Evolutionary conservation across 2,797 vertebrate genomes (phyloP).

Genomic region (Periparus ater): DNA sequence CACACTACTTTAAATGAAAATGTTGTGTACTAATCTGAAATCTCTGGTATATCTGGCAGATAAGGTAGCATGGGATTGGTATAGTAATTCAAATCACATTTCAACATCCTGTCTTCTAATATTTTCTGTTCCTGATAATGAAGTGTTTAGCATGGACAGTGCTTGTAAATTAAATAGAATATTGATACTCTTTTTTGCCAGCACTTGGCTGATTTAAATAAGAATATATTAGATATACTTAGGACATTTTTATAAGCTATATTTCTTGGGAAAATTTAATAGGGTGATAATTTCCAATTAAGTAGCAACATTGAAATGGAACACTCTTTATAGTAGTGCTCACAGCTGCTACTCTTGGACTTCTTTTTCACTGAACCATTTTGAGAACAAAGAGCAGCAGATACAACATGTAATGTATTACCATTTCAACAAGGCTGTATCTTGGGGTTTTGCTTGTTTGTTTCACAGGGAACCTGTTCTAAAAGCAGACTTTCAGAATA

Average conservation of each 20-base stretch:
- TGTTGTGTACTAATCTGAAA: not conserved
- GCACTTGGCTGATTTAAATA: not conserved
- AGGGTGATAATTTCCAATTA: conserved; percentile 9
- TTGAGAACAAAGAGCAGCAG: not conserved
- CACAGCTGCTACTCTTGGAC: not conserved
- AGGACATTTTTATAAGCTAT: not conserved
- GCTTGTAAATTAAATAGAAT: not conserved
- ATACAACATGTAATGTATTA: not conserved
- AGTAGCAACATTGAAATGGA: not conserved
- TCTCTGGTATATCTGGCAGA: not conserved
- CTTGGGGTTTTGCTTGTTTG: not conserved
- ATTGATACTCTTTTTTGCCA: not conserved
- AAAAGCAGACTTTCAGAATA: not conserved
- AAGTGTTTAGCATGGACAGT: not conserved
- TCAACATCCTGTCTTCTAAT: not conserved
- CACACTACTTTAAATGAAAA: not conserved
- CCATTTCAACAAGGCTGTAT: not conserved
- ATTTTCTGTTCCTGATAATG: conserved; percentile 4
- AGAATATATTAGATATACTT: not conserved
- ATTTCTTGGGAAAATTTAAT: not conserved
- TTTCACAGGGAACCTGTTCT: not conserved
- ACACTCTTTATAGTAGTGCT: not conserved
- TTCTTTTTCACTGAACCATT: not conserved
- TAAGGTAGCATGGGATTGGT: not conserved
- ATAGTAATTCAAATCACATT: not conserved